phyloP scores from a whole-genome alignment of 2,888 invertebrate genomes.

The Trilocha varians region DNA sequence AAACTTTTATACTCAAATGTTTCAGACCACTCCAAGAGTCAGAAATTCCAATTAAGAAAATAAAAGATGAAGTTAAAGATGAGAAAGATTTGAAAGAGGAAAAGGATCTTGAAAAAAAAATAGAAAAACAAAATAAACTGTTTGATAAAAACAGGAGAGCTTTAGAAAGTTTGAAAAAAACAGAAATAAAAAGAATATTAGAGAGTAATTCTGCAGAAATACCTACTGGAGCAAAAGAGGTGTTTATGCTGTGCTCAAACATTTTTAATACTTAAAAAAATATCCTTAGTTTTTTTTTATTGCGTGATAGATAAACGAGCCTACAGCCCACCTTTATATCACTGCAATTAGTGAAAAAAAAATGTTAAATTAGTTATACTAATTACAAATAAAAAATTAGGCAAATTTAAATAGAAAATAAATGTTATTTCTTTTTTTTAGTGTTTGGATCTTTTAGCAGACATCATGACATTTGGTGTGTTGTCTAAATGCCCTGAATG shows the following conservation, averaged over 20 bases:
- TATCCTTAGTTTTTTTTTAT: slow-evolving; percentile 6
- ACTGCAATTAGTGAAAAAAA: too few relatives aligned
- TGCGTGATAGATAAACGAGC: too few relatives aligned
- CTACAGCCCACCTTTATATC: too few relatives aligned
- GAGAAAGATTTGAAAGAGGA: slow-evolving; percentile 62
- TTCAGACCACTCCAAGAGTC: slow-evolving; percentile 47
- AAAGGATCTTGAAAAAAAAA: slow-evolving; percentile 69
- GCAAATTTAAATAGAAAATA: too few relatives aligned
- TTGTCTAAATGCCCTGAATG: slow-evolving; percentile 86
- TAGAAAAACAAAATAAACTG: slow-evolving; percentile 81
- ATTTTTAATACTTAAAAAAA: too few relatives aligned
- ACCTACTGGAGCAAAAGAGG: slow-evolving; percentile 77
- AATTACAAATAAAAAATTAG: too few relatives aligned
- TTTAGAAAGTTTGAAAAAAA: slow-evolving; percentile 69
- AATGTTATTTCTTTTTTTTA: slow-evolving; percentile 52
- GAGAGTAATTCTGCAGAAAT: slow-evolving; percentile 81
- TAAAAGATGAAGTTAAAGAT: slow-evolving; percentile 77
- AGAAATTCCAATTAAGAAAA: slow-evolving; percentile 79
- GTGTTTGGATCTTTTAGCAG: slow-evolving; percentile 84
- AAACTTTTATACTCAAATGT: slow-evolving; percentile 1
- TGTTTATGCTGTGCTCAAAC: slow-evolving; percentile 32
- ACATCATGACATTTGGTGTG: slow-evolving; percentile 91
- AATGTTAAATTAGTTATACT: too few relatives aligned
- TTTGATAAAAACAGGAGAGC: slow-evolving; percentile 47
- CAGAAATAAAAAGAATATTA: slow-evolving; percentile 77